Base-by-base conservation (phyloP, 2,797 vertebrate species). In the Gallinago solitaria region DNA sequence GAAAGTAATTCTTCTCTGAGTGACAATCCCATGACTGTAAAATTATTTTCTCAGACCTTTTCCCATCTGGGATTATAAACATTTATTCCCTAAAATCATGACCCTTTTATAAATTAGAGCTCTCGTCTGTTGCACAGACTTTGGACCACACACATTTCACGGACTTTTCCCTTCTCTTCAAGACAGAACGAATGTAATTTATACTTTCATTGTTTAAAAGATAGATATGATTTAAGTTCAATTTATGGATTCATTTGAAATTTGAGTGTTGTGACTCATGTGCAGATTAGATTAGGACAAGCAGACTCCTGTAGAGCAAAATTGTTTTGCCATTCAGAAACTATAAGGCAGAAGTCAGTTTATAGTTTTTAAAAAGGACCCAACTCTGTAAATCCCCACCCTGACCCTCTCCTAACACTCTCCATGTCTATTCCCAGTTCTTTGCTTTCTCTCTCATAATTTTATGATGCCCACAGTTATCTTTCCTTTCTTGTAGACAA, bases 1-100 rank as follows among this genome's bases (percentile, higher is more conserved):
- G 15, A 81, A 70, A 16, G 54, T 69, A 88, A 86, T 79, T 93
- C 64, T 91, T 82, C 35, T 88, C 77, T 84, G 48, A 95, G 16
- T 4, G 12, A 56, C 56, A 94, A 84, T 51, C 41, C 9, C 45
- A 68, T 33, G 35, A 76, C 47, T 33, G n/a, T 20, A 85, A 81
- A 88, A 88, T 90, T 73, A 84, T 91, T 93, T 90, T 87, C 33
- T 57, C 70, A 73, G 48, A 94, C 20, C 12, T 89, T 82, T 86
- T 86, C 51, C 68, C 91, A 78, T 77, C 63, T 91, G 59, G 39
- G 87, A 85, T 68, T 90, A 70, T 87, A 96, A 96, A 93, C 21
- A 87, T 82, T 76, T 73, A 86, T 79, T 41, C 57, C 16, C 45
- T 73, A 73, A 83, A 91, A 91, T 78, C 79, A 57, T 17, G 39